Conservation (phyloP, 1,140 invertebrate genomes). For the Philotrypesis tridentata region DNA sequence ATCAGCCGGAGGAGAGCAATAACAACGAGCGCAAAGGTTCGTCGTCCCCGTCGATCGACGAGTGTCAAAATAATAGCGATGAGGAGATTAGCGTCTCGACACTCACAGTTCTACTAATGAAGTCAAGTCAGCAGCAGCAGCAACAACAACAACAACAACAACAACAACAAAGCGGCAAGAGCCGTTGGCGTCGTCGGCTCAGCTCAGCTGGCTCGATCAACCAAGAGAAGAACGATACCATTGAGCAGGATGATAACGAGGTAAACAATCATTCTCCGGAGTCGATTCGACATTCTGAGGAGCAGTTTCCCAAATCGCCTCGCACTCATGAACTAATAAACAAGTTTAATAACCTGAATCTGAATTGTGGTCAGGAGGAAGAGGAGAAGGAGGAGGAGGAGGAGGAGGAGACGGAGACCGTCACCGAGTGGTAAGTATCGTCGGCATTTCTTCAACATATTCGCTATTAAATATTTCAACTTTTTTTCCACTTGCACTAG, state of each 20-base stretch:
- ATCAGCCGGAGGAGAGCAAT: background rate
- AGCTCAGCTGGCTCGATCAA: background rate
- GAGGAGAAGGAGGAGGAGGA: background rate
- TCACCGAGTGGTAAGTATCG: too few species aligned
- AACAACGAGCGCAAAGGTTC: background rate
- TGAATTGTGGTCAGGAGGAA: background rate
- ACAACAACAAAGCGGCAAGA: too few species aligned
- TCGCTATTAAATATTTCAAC: background rate
- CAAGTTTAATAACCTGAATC: background rate
- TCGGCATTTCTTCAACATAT: too few species aligned
- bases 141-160: too few species aligned
- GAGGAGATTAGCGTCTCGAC: background rate
- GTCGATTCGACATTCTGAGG: background rate
- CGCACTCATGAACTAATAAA: background rate
- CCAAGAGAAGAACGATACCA: background rate
- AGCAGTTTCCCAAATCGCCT: background rate
- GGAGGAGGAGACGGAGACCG: too few species aligned
- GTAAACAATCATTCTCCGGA: background rate
- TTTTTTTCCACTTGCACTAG: background rate
- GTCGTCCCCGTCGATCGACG: background rate
- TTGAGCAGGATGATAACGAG: background rate
- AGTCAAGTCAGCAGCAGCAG: conserved; percentile 14
- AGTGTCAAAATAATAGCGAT: background rate
- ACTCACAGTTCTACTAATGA: conserved; percentile 35
- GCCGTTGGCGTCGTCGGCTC: background rate